Evolutionary conservation across 2,888 invertebrate genomes (phyloP).

Genomic region (Brachyptera putata): DNA sequence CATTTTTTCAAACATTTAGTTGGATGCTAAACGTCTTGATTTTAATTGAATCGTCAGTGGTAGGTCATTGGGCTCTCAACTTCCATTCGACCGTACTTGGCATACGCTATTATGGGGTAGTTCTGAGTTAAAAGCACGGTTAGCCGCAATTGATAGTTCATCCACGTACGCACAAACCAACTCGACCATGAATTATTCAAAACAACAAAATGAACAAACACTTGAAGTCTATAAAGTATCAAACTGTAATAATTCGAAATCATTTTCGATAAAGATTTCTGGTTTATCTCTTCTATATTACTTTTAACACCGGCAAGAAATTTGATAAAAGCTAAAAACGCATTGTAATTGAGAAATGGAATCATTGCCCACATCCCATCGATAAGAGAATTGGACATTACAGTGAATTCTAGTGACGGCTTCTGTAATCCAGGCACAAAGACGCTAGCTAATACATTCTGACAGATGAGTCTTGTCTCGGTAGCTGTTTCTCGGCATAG

Average conservation of each 20-base stretch:
- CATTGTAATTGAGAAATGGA: conserved; percentile 55
- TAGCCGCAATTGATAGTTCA: conserved; percentile 57
- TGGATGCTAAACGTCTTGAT: no score
- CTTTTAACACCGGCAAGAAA: conserved; percentile 54
- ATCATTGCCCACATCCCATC: conserved; percentile 66
- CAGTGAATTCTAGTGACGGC: conserved; percentile 58
- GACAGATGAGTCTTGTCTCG: conserved; percentile 59
- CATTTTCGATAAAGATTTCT: conserved; percentile 13
- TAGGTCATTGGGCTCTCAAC: conserved; percentile 6
- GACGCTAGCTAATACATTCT: conserved; percentile 52
- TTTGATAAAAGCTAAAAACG: conserved; percentile 55
- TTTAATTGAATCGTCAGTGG: no score
- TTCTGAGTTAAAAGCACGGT: conserved; percentile 59
- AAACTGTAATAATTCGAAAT: conserved; percentile 41
- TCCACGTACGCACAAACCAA: conserved; percentile 53
- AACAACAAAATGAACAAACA: conserved; percentile 41
- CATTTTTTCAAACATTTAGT: no score
- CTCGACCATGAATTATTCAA: conserved; percentile 42
- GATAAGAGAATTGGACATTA: conserved; percentile 60
- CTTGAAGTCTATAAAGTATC: conserved; percentile 42
- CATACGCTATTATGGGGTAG: conserved; percentile 66
- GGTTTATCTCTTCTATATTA: conserved; percentile 36
- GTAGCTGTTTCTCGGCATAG: conserved; percentile 37
- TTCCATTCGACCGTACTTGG: conserved; percentile 51
- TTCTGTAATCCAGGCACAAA: conserved; percentile 58